Evolutionary conservation across 2,888 invertebrate genomes (phyloP), one percentile per base, ranked within the genome.

Genomic region (Cephus nigrinus): DNA sequence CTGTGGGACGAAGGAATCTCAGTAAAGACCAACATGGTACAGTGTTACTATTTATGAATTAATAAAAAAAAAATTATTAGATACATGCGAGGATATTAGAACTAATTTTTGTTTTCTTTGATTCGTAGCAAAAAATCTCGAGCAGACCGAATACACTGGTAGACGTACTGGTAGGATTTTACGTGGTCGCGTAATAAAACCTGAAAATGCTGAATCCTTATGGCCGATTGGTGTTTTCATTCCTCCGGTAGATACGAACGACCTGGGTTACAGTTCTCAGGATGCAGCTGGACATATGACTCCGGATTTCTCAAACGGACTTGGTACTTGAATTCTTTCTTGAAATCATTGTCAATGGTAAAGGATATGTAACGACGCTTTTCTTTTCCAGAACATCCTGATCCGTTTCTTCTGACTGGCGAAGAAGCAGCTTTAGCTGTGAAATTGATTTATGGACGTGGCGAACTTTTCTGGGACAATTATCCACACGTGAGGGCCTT

Each of bases 401-500:
- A 95, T 88, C 94, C 95, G 0, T 93, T 93, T 81, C 91, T 95
- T 74, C 87, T 94, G 78, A 93, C 93, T 78, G 95, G 94, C 1
- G 91, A 92, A 0, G 93, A 93, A 82, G 95, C 95, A 1, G 89
- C 93, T 80, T 91, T 92, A 81, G 94, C 94, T 4, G 93, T 94
- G 3, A 90, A 90, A 74, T 92, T 92, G 82, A 91, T 94, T 12
- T 93, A 93, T 78, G 91, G 92, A 5, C 94, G 93, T 79, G 94
- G 94, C 15, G 92, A 93, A 82, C 92, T 94, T 11, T 95, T 94
- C 90, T 95, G 94, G 89, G 93, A 93, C 77, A 94, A 95, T 75
- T 93, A 94, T 82, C 95, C 95, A 0, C 95, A 95, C 87, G 93
- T 93, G 35, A 91, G 93, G 82, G 93, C 94, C 0, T 86, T 95